A percentile compares a stretch with the other conserved stretches of the same genome.
phyloP scores from a whole-genome alignment of 2,888 invertebrate genomes.

The Diplolepis rosae region DNA sequence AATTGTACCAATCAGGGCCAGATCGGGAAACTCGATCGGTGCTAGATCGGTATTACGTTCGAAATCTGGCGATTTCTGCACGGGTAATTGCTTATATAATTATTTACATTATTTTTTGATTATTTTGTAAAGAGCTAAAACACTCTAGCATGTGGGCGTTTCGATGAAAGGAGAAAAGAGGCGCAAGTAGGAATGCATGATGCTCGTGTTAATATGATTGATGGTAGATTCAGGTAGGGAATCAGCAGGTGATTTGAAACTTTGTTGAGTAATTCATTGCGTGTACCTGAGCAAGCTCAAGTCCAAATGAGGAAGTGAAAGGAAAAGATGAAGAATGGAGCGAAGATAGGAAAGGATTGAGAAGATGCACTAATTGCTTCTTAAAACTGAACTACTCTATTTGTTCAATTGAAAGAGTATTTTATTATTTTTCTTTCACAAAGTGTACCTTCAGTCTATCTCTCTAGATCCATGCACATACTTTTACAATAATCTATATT shows the following conservation, averaged over 20 bases:
- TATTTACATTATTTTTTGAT: too few species aligned
- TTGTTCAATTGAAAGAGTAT: too few species aligned
- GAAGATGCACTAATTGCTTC: conserved; percentile 32
- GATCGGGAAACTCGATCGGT: too few species aligned
- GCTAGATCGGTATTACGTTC: too few species aligned
- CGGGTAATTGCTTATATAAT: too few species aligned
- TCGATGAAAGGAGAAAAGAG: conserved; percentile 10
- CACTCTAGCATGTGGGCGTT: conserved; percentile 3
- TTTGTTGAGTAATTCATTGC: conserved; percentile 63
- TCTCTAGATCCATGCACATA: neutral
- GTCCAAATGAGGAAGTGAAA: conserved; percentile 5
- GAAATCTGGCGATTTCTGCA: too few species aligned
- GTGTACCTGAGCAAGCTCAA: conserved; percentile 43
- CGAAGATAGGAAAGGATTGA: conserved; percentile 33
- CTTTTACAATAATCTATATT: neutral
- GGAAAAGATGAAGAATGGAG: conserved; percentile 30
- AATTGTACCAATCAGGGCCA: too few species aligned
- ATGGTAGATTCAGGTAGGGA: conserved; percentile 60
- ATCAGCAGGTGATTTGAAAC: conserved; percentile 64
- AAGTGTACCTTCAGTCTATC: neutral
- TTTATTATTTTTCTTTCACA: neutral
- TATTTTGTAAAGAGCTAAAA: conserved; percentile 32
- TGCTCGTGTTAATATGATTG: conserved; percentile 60
- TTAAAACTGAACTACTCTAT: neutral
- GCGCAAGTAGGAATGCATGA: conserved; percentile 36